These are phyloP conservation scores for Hylaea fasciaria DNA, from an alignment of 2,888 invertebrate genomes.

Conservation along the genomic window DNA sequence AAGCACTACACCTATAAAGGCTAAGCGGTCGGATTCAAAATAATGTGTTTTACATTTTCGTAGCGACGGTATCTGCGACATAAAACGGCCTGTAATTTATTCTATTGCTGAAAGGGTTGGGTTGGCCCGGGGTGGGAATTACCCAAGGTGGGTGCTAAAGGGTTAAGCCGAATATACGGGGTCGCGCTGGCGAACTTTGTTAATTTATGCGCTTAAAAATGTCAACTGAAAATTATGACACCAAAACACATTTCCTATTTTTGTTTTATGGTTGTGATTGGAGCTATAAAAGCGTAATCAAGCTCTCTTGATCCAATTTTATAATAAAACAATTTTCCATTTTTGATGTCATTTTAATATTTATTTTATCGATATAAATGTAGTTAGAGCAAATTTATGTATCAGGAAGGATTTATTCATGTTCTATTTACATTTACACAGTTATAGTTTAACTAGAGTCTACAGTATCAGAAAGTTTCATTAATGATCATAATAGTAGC, in stretches of 20 bases:
- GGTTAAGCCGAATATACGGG: slow-evolving; percentile 85
- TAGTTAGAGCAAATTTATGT: neutral
- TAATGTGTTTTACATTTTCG: slow-evolving; percentile 84
- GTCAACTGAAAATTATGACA: slow-evolving; percentile 84
- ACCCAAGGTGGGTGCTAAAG: slow-evolving; percentile 85
- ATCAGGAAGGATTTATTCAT: too few species aligned
- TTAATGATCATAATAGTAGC: too few species aligned
- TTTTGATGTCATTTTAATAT: neutral
- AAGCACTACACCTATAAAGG: slow-evolving; percentile 82
- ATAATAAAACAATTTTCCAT: slow-evolving; percentile 4
- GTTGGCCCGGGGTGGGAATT: slow-evolving; percentile 82
- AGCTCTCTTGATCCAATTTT: slow-evolving; percentile 9
- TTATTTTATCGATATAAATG: neutral
- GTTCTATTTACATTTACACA: too few species aligned
- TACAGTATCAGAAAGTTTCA: too few species aligned
- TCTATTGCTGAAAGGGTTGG: slow-evolving; percentile 85
- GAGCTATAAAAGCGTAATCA: slow-evolving; percentile 32
- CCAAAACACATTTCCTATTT: slow-evolving; percentile 82
- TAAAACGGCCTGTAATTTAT: slow-evolving; percentile 85
- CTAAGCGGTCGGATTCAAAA: slow-evolving; percentile 83
- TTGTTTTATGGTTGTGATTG: slow-evolving; percentile 68
- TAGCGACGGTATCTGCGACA: slow-evolving; percentile 82
- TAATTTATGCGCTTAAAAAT: slow-evolving; percentile 86
- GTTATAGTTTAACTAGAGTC: too few species aligned
- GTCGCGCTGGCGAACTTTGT: slow-evolving; percentile 82